Evolutionary conservation across 1,140 invertebrate species (phyloP).

Genomic region (Tetranychus cinnabarinus): DNA sequence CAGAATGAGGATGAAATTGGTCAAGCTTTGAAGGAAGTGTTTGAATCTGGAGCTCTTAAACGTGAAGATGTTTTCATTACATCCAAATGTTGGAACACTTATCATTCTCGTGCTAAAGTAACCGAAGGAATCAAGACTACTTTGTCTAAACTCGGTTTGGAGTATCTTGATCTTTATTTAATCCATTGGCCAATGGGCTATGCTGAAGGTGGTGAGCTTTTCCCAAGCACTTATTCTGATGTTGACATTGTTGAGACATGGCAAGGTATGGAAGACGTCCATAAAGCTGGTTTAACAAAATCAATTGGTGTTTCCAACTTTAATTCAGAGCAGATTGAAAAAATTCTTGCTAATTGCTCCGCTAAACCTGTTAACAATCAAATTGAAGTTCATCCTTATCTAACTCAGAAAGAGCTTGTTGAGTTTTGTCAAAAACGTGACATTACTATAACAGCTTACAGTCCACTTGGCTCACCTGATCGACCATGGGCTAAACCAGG

Average conservation of each 20-base stretch:
- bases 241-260: slow-evolving; percentile 15
- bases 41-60: slow-evolving; percentile 24
- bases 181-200: slow-evolving; percentile 11
- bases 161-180: slow-evolving; percentile 20
- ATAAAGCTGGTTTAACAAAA: slow-evolving; percentile 35
- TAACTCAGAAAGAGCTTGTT: slow-evolving; percentile 23
- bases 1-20: slow-evolving; percentile 2
- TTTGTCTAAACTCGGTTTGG: slow-evolving; percentile 24
- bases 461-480: slow-evolving; percentile 24
- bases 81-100: slow-evolving; percentile 35
- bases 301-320: slow-evolving; percentile 77
- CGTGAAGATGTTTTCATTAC: slow-evolving; percentile 58
- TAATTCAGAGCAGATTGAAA: slow-evolving; percentile 50
- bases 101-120: slow-evolving; percentile 30
- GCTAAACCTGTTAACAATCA: slow-evolving; percentile 56
- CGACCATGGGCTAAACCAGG: slow-evolving; percentile 28
- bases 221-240: slow-evolving; percentile 4
- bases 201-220: slow-evolving; percentile 5
- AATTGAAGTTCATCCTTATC: slow-evolving; percentile 28
- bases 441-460: slow-evolving; percentile 24
- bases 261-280: slow-evolving; percentile 9
- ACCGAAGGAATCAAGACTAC: slow-evolving; percentile 25
- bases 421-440: slow-evolving; percentile 21
- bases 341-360: slow-evolving; percentile 35
- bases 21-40: neutral